Evolutionary conservation across 2,113 vertebrate genomes (phyloP).

Genomic region (Chloropsis hardwickii): DNA sequence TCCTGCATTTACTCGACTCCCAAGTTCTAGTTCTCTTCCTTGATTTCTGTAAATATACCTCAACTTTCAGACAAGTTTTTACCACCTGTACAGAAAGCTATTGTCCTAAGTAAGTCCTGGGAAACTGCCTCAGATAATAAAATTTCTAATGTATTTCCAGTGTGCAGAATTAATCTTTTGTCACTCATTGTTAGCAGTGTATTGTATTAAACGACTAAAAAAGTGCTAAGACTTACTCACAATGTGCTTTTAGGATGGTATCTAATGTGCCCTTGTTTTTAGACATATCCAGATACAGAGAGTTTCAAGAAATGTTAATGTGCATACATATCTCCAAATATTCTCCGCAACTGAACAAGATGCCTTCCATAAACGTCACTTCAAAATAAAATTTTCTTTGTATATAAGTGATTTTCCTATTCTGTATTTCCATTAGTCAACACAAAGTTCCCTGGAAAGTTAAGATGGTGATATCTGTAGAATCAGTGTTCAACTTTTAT

Average conservation of each 20-base stretch:
- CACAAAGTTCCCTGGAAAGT: neutral
- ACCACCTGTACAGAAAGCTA: neutral
- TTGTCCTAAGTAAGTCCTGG: neutral
- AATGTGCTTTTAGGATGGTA: neutral
- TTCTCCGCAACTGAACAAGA: neutral
- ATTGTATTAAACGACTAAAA: neutral
- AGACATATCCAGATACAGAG: neutral
- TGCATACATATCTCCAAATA: neutral
- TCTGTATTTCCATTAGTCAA: neutral
- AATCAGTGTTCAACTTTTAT: slow-evolving; percentile 2
- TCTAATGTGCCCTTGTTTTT: neutral
- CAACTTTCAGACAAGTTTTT: neutral
- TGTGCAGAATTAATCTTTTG: neutral
- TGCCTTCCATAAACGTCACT: neutral
- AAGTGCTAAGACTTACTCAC: neutral
- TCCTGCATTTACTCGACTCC: neutral
- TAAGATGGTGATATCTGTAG: neutral
- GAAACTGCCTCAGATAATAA: neutral
- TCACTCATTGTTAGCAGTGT: neutral
- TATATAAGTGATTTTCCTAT: neutral
- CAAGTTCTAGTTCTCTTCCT: neutral
- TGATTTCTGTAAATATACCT: neutral
- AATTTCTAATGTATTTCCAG: neutral
- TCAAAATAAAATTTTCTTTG: neutral
- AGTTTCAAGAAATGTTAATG: neutral